phyloP scores from a whole-genome alignment of 2,113 vertebrate species.

The Alligator mississippiensis region DNA sequence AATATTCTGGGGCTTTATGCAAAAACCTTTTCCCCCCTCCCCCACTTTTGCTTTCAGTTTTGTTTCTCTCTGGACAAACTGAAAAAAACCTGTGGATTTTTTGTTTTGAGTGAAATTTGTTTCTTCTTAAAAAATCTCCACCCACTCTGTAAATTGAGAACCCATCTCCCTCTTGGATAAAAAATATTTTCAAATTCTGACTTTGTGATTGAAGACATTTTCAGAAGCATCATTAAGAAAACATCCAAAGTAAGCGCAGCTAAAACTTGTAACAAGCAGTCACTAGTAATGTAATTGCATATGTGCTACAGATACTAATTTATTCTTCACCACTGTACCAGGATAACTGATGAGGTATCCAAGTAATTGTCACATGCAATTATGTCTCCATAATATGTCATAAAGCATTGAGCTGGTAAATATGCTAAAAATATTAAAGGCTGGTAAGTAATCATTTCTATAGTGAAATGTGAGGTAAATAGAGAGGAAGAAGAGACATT shows the following conservation, averaged over 20 bases:
- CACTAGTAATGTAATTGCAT: neutral
- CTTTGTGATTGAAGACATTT: neutral
- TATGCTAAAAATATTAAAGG: neutral
- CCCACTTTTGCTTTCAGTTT: no score
- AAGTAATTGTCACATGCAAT: neutral
- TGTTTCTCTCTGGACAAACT: no score
- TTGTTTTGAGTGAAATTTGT: neutral
- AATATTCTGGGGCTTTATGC: no score
- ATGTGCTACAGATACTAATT: neutral
- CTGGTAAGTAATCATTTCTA: neutral
- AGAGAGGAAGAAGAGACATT: neutral
- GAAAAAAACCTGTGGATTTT: neutral
- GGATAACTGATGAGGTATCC: neutral
- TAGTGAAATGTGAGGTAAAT: neutral
- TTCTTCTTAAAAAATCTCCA: neutral
- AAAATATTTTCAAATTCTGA: neutral
- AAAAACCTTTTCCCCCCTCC: no score
- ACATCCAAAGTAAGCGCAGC: neutral
- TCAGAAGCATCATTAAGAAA: neutral
- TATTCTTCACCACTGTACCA: neutral
- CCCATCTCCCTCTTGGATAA: neutral
- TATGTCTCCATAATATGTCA: rapidly evolving
- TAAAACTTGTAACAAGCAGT: neutral
- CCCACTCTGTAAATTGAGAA: neutral
- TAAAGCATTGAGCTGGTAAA: neutral